Evolutionary conservation across 2,797 vertebrate species (phyloP).

Genomic region (Percopsis omiscomaycus): DNA sequence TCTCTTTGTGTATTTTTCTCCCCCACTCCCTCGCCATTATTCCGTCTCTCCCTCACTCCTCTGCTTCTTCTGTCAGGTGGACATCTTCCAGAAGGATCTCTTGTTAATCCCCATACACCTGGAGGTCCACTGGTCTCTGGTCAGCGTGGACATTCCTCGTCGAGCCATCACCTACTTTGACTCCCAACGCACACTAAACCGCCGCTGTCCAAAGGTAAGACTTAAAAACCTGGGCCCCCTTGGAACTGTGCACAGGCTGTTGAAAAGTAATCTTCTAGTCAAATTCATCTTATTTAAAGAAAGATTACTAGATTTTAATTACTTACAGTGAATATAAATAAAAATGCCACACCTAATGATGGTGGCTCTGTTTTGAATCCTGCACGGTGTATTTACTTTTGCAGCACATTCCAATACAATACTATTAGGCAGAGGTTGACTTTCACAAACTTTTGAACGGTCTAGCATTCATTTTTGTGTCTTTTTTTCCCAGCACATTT

Average conservation of each 20-base stretch:
- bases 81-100: slow-evolving; percentile 93
- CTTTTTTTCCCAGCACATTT: slow-evolving; percentile 83
- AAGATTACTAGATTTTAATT: no score
- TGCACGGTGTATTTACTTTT: no score
- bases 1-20: not conserved
- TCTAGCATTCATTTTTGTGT: slow-evolving; percentile 11
- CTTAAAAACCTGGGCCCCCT: not conserved
- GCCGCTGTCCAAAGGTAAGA: slow-evolving; percentile 89
- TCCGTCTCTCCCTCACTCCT: not conserved
- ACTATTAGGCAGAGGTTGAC: no score
- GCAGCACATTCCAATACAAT: no score
- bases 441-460: no score
- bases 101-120: slow-evolving; percentile 92
- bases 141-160: slow-evolving; percentile 86
- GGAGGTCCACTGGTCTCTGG: slow-evolving; percentile 94
- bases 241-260: no score
- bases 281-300: no score
- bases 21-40: no score
- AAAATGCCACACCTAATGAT: no score
- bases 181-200: slow-evolving; percentile 92
- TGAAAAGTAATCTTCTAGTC: no score
- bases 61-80: slow-evolving; percentile 74
- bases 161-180: slow-evolving; percentile 91
- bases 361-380: no score
- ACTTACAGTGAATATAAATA: no score